Evolutionary conservation across 2,797 vertebrate genomes (phyloP).

Genomic region (Merluccius polli): DNA sequence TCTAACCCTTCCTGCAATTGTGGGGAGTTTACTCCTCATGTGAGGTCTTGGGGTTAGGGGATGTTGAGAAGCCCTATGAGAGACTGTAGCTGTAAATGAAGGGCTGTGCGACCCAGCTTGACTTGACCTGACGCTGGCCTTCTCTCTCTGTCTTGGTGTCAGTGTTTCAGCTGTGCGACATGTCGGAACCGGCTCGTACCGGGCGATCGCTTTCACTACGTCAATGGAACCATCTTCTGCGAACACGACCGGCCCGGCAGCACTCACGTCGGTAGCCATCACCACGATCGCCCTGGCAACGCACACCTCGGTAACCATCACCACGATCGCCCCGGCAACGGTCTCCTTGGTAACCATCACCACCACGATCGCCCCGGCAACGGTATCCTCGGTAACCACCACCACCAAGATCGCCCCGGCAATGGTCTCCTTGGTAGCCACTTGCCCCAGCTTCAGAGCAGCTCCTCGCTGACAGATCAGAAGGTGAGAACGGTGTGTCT

Average conservation of each 20-base stretch:
- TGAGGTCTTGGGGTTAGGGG: not conserved
- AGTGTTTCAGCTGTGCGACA: constrained; percentile 85
- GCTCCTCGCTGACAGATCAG: constrained; percentile 76
- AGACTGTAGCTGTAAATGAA: not conserved
- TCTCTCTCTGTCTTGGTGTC: not conserved
- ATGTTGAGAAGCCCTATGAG: not conserved
- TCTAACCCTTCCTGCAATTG: not conserved
- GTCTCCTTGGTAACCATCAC: constrained; percentile 66
- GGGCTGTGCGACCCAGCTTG: not conserved
- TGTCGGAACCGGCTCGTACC: constrained; percentile 80
- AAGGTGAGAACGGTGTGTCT: constrained; percentile 63
- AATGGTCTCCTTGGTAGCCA: constrained; percentile 68
- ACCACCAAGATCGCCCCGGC: constrained; percentile 71
- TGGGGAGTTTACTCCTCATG: not conserved
- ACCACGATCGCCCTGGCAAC: constrained; percentile 73
- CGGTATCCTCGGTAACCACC: constrained; percentile 64
- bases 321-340: constrained; percentile 68
- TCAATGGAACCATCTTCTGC: constrained; percentile 81
- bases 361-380: constrained; percentile 73
- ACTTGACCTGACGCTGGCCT: not conserved
- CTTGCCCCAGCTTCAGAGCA: constrained; percentile 75
- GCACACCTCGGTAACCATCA: constrained; percentile 62
- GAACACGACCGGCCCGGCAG: constrained; percentile 77
- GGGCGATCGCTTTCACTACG: constrained; percentile 79
- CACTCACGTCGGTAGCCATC: constrained; percentile 62